Evolutionary conservation across 2,113 vertebrate species (phyloP).

Genomic region (Dipodomys ordii): DNA sequence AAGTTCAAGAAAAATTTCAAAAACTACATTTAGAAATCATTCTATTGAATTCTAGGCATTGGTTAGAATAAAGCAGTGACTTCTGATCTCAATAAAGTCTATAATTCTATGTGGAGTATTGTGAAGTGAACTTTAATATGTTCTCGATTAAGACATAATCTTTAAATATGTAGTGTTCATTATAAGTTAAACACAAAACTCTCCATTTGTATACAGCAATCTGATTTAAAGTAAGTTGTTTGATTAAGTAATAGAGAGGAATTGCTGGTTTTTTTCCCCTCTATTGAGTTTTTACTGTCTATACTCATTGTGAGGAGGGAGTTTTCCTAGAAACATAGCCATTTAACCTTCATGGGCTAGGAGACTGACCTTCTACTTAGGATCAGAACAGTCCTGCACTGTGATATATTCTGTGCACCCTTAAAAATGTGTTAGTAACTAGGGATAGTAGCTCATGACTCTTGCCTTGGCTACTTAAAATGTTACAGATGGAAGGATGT

Average conservation of each 20-base stretch:
- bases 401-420: background rate
- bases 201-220: background rate
- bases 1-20: background rate
- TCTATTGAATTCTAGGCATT: background rate
- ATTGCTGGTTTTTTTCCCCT: background rate
- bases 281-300: background rate
- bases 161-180: background rate
- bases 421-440: background rate
- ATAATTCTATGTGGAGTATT: background rate
- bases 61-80: background rate
- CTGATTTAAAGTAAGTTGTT: background rate
- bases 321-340: background rate
- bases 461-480: too few species aligned
- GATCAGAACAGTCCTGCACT: too few species aligned
- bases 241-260: background rate
- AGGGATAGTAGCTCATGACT: too few species aligned
- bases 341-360: background rate
- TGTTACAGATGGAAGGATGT: too few species aligned
- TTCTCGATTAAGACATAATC: background rate
- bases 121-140: background rate
- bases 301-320: background rate
- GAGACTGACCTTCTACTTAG: background rate
- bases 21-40: background rate
- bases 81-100: background rate
- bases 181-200: background rate